phyloP scores from a whole-genome alignment of 2,888 invertebrate genomes.

The Microchrysa polita region DNA sequence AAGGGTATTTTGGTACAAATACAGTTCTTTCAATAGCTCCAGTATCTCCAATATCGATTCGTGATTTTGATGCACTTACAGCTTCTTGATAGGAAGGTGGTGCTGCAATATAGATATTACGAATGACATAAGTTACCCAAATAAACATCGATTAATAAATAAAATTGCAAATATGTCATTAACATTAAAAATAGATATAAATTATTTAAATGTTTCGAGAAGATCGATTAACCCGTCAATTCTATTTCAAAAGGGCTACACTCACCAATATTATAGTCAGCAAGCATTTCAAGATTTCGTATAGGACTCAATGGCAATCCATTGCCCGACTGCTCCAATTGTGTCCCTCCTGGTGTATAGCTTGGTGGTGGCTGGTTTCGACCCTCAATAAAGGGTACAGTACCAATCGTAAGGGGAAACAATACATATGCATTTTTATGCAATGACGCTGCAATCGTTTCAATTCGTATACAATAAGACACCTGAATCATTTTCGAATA shows the following conservation, averaged over 20 bases:
- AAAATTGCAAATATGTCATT: too few relatives aligned
- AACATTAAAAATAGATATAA: too few relatives aligned
- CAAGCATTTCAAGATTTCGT: neutral
- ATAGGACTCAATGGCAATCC: slow-evolving; percentile 1
- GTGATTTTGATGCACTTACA: slow-evolving; percentile 58
- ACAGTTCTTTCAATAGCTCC: slow-evolving; percentile 55
- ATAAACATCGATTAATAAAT: too few relatives aligned
- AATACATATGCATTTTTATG: slow-evolving; percentile 58
- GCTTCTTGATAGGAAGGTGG: slow-evolving; percentile 63
- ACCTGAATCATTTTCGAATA: slow-evolving; percentile 44
- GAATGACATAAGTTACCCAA: too few relatives aligned
- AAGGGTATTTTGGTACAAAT: slow-evolving; percentile 62
- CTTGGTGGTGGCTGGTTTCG: too few relatives aligned
- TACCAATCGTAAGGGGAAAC: slow-evolving; percentile 62
- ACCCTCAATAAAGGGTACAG: slow-evolving; percentile 56
- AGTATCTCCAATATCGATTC: slow-evolving; percentile 59
- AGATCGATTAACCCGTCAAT: neutral
- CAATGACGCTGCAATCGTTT: slow-evolving; percentile 55
- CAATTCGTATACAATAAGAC: slow-evolving; percentile 46
- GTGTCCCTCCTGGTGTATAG: too few relatives aligned
- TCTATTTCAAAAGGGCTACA: neutral
- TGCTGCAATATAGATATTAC: slow-evolving; percentile 55
- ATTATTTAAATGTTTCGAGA: too few relatives aligned
- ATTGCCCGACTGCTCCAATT: too few relatives aligned
- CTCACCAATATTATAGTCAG: slow-evolving; percentile 5